These are phyloP conservation scores for Cheiracanthium punctorium DNA, from an alignment of 2,888 invertebrate species.

Conservation along the genomic window DNA sequence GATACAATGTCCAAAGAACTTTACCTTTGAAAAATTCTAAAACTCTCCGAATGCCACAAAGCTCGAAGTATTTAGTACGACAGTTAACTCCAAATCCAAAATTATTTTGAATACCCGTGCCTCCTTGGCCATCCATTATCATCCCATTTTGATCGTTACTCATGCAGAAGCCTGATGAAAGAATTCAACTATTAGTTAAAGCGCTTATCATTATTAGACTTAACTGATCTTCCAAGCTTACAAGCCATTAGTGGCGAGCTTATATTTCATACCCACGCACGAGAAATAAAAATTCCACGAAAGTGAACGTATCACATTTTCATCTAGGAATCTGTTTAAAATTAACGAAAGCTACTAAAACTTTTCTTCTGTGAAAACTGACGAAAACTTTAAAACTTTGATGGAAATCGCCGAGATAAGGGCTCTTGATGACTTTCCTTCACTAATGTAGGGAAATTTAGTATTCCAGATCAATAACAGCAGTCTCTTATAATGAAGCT, in stretches of 20 bases:
- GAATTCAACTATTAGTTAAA: not conserved
- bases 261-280: not conserved
- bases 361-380: conserved; percentile 2
- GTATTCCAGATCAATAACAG: conserved; percentile 1
- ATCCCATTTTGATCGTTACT: too few relatives aligned
- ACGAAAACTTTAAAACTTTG: conserved; percentile 10
- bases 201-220: not conserved
- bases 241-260: not conserved
- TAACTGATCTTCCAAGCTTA: not conserved
- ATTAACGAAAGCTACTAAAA: not conserved
- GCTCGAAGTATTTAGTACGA: too few relatives aligned
- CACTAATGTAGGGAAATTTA: conserved; percentile 7
- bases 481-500: conserved; percentile 8
- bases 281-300: not conserved
- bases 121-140: too few relatives aligned
- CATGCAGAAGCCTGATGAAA: too few relatives aligned
- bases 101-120: too few relatives aligned
- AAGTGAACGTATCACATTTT: not conserved
- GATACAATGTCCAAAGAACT: too few relatives aligned
- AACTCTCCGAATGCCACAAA: too few relatives aligned
- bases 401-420: conserved; percentile 11
- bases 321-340: not conserved
- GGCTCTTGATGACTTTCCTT: conserved; percentile 1
- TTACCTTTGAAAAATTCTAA: too few relatives aligned
- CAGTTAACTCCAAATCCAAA: too few relatives aligned